Evolutionary conservation across 1,140 invertebrate species (phyloP).

Genomic region (Drosophila leontia): DNA sequence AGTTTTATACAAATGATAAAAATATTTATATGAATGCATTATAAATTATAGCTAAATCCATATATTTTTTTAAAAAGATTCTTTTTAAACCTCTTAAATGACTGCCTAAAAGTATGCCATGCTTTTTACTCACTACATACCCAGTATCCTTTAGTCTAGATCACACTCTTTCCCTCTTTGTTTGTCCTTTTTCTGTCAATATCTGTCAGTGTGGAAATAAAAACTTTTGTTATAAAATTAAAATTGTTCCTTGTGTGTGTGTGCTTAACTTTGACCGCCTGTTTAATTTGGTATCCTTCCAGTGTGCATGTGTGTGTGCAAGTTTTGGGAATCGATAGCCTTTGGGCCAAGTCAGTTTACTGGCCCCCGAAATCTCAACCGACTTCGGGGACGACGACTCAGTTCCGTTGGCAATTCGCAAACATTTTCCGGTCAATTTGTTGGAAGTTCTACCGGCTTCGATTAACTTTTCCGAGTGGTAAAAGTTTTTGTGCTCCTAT

Average conservation of each 20-base stretch:
- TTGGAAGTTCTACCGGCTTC: conserved; percentile 66
- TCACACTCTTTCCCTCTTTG: no score
- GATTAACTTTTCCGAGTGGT: conserved; percentile 70
- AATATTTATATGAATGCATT: no score
- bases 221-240: conserved; percentile 69
- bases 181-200: conserved; percentile 45
- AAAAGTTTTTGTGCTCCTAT: conserved; percentile 25
- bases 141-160: background rate
- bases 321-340: conserved; percentile 46
- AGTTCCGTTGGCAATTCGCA: conserved; percentile 79
- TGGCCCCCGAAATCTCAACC: conserved; percentile 52
- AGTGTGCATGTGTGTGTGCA: conserved; percentile 13
- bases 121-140: background rate
- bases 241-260: conserved; percentile 24
- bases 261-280: conserved; percentile 43
- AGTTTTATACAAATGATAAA: no score
- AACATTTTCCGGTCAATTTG: conserved; percentile 83
- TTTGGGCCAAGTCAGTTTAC: conserved; percentile 19
- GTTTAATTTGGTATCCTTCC: conserved; percentile 62
- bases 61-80: no score
- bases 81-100: no score
- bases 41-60: no score
- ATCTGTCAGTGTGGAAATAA: conserved; percentile 34
- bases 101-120: background rate
- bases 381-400: conserved; percentile 16